Base-by-base conservation (phyloP, 2,113 vertebrate species). In the Phaethon lepturus region DNA sequence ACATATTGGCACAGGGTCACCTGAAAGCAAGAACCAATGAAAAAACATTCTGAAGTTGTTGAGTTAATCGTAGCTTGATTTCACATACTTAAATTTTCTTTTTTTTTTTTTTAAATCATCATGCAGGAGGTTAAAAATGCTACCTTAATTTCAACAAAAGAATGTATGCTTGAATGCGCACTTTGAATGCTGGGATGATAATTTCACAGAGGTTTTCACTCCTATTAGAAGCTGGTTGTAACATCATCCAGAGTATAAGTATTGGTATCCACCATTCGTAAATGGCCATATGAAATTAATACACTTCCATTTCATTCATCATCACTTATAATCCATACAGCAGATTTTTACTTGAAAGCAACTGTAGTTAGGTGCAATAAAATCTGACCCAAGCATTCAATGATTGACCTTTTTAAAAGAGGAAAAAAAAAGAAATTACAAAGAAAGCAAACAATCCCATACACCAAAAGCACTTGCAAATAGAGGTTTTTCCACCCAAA, bases 361-460 rank as follows among this genome's bases (percentile, higher is more conserved):
- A 63, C 60, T 59, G 52, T 29, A 91, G 50, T 64, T 64, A 85
- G 77, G 45, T 77, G 50, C 69, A 94, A 89, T 93, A 94, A 95
- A 94, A 87, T 79, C 63, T 88, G 88, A 82, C 53, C 78, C 78
- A 86, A n/a, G 28, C 38, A 60, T 66, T 87, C 58, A 58, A 3
- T 38, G 15, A 80, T 1, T 79, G 53, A 11, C 68, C 62, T 90
- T 91, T 73, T 66, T 44, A 78, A 50, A 72, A 60, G 11, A 8
- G 44, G 14, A 29, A 33, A 44, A 53, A 44, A 38, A 47, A 60
- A 63, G 77, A 66, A 76, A 69, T 20, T 25, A 45, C 29, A 22
- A 56, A 55, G 42, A 84, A 76, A 53, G 44, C 31, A 49, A 87
- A 55, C 20, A 49, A 62, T 31, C 17, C 38, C 62, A 90, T 47